Evolutionary conservation across 2,888 invertebrate species (phyloP), one percentile per base, ranked within the genome.

Genomic region (Heliconius charithonia): DNA sequence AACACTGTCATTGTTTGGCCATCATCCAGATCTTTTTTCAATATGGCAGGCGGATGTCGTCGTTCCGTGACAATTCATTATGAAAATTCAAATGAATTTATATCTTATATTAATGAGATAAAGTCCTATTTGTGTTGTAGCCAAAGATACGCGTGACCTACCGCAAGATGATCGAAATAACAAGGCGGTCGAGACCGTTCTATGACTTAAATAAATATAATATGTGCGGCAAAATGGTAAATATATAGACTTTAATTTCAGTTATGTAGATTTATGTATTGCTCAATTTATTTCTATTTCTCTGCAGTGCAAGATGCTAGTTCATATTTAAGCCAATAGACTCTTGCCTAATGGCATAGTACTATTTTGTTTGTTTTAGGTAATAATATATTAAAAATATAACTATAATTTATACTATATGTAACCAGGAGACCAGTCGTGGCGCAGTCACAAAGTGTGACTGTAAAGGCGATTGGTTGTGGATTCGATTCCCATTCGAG

Each of bases 11-110:
- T 71, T 71, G 71, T 75, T 79, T 79, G 79, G 79, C 75, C 51
- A 41, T 59, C 66, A 72, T 76, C 76, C 78, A 75, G 65, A 70
- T 75, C 78, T 70, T 71, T 79, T 71, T 78, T 69, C 66, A 78
- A 75, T 75, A 75, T 79, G 75, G 71, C 75, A 75, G 75, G 56
- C 78, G 75, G 78, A 75, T 75, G 69, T 74, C 32, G 45, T 45
- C 37, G 45, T 74, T 67, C 69, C 74, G 41, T 78, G 67, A 77
- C 73, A 62, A 77, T 73, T 37, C 65, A 25, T 51, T 32, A 29
- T 12, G 27, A 25, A 13, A 19, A 41, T 67, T 37, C 3, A 41
- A 66, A 27, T 29, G 16, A 27, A 27, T 67, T 77, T 73, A 32
- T 25, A 37, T 56, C 65, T 22, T 77, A 77, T 59, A 0, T 0